Evolutionary conservation across 2,113 vertebrate species (phyloP).

Genomic region (Agelaius tricolor): DNA sequence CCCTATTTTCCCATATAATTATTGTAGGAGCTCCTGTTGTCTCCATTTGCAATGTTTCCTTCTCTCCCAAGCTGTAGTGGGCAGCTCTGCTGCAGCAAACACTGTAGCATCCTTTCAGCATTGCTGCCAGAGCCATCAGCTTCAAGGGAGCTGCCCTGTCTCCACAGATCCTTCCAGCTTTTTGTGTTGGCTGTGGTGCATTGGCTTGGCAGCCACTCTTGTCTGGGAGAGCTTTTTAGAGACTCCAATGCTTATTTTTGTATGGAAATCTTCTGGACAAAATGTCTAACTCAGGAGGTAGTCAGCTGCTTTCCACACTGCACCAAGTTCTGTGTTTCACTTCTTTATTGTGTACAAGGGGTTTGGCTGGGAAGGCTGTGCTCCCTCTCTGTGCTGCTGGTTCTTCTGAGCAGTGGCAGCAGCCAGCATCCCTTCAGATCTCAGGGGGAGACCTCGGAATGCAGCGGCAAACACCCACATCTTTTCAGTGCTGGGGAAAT

Average conservation of each 20-base stretch:
- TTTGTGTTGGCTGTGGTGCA: not conserved
- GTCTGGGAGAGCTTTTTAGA: not conserved
- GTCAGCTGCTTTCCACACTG: not conserved
- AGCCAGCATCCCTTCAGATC: not conserved
- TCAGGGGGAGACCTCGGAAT: not conserved
- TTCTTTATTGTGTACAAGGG: not conserved
- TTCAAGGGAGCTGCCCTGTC: not conserved
- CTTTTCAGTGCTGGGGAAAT: not conserved
- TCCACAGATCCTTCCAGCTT: not conserved
- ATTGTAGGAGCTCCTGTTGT: not conserved
- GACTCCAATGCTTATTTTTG: not conserved
- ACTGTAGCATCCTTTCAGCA: not conserved
- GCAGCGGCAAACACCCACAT: not conserved
- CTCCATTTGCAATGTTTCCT: not conserved
- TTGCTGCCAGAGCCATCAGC: not conserved
- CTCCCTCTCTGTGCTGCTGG: not conserved
- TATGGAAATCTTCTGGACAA: not conserved
- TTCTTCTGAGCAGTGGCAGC: not conserved
- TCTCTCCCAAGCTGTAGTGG: not conserved
- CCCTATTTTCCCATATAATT: not conserved
- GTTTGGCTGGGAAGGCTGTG: not conserved
- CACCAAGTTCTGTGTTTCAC: not conserved
- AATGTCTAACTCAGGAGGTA: not conserved
- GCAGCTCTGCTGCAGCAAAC: not conserved
- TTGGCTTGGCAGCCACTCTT: not conserved